These are phyloP conservation scores for Aphelinus atriplicis DNA, from an alignment of 1,140 invertebrate genomes.

Conservation along the genomic window DNA sequence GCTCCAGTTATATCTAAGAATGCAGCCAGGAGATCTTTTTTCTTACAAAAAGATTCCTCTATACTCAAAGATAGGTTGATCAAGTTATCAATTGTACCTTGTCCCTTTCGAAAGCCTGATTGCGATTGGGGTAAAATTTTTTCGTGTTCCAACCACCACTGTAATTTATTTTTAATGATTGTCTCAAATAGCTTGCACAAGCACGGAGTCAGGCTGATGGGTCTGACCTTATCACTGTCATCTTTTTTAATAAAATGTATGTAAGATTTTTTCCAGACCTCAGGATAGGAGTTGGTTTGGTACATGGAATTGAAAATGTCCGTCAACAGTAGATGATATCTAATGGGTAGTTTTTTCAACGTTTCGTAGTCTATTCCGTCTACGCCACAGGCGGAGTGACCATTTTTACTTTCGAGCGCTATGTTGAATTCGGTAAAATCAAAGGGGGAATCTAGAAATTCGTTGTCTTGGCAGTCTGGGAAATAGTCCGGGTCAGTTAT, in stretches of 20 bases:
- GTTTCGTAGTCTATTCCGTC: conserved; percentile 3
- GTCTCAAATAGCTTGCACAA: conserved; percentile 6
- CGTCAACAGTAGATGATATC: neutral
- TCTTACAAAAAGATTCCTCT: conserved; percentile 2
- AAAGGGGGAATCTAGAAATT: neutral
- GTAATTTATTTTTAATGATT: neutral
- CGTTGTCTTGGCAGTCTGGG: neutral
- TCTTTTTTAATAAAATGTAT: neutral
- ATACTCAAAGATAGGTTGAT: conserved; percentile 5
- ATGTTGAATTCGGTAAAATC: neutral
- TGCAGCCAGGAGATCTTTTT: conserved; percentile 12
- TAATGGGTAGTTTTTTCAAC: neutral
- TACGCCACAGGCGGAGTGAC: neutral
- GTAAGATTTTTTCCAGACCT: neutral
- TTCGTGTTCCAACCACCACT: conserved; percentile 2
- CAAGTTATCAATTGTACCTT: conserved; percentile 15
- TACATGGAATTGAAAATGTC: conserved; percentile 8
- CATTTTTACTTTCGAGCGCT: neutral
- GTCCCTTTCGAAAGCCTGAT: neutral
- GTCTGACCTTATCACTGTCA: neutral
- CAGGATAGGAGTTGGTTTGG: neutral
- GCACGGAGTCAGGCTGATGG: neutral
- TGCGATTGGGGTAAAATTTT: neutral
- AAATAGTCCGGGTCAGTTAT: neutral
- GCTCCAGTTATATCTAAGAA: conserved; percentile 28